These are phyloP conservation scores for Amazona guildingii DNA, from an alignment of 2,113 vertebrate species.

Conservation along the genomic window DNA sequence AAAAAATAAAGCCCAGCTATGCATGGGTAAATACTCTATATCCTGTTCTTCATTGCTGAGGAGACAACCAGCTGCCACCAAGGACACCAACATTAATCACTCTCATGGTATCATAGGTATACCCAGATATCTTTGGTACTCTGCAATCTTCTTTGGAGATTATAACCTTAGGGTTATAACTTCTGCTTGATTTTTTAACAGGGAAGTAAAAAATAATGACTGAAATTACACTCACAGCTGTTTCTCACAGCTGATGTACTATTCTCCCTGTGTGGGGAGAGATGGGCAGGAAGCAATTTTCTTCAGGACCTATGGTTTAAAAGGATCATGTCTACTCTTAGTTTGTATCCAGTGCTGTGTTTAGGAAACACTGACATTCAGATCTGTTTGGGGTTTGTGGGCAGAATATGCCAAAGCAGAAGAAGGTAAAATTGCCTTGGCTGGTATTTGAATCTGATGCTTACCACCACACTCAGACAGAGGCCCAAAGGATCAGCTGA, in stretches of 20 bases:
- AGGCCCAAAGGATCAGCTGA: neutral
- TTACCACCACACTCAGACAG: neutral
- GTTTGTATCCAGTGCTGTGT: neutral
- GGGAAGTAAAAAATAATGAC: neutral
- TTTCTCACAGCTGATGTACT: neutral
- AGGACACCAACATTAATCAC: neutral
- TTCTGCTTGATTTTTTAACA: neutral
- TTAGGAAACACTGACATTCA: neutral
- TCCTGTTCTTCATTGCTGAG: neutral
- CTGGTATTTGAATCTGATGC: neutral
- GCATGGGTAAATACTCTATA: neutral
- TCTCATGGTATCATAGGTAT: neutral
- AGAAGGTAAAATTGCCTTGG: neutral
- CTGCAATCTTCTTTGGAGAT: neutral
- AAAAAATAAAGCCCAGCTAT: neutral
- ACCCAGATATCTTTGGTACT: neutral
- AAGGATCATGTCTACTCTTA: neutral
- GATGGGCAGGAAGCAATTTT: neutral
- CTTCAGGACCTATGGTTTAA: neutral
- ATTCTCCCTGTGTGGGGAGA: too few relatives aligned
- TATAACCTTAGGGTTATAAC: neutral
- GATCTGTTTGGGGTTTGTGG: neutral
- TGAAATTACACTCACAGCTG: neutral
- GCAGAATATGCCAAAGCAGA: neutral
- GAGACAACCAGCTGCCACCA: accelerated